Evolutionary conservation across 1,140 invertebrate species (phyloP).

Genomic region (Paraescarpia echinospica): DNA sequence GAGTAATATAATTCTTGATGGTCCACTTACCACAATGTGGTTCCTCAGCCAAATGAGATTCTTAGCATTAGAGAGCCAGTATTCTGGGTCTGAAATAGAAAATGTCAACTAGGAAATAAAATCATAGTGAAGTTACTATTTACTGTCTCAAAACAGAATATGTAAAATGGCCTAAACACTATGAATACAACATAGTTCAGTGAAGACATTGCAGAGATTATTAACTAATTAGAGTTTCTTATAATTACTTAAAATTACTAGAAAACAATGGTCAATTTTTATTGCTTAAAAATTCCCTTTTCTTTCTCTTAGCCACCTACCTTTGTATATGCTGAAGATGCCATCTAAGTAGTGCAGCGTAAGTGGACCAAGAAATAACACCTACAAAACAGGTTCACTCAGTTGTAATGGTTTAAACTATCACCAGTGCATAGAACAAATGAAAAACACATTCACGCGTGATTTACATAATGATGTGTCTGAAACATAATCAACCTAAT

Average conservation of each 20-base stretch:
- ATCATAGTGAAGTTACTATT: not conserved
- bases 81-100: conserved; percentile 68
- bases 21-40: conserved; percentile 69
- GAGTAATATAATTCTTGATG: not conserved
- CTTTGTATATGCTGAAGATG: conserved; percentile 32
- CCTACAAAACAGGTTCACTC: conserved; percentile 26
- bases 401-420: too few relatives aligned
- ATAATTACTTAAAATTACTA: not conserved
- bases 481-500: not conserved
- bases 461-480: not conserved
- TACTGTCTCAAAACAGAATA: too few relatives aligned
- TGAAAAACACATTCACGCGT: not conserved
- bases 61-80: conserved; percentile 72
- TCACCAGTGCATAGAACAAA: not conserved
- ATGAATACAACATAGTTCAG: too few relatives aligned
- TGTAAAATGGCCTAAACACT: too few relatives aligned
- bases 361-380: conserved; percentile 80
- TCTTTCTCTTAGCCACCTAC: conserved; percentile 17
- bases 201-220: not conserved
- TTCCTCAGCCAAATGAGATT: conserved; percentile 86
- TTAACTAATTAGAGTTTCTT: not conserved
- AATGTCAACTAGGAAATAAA: not conserved
- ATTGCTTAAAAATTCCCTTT: not conserved
- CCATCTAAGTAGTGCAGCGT: conserved; percentile 62
- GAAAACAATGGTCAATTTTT: not conserved